Evolutionary conservation across 2,113 vertebrate species (phyloP).

Genomic region (Ptilonorhynchus violaceus): DNA sequence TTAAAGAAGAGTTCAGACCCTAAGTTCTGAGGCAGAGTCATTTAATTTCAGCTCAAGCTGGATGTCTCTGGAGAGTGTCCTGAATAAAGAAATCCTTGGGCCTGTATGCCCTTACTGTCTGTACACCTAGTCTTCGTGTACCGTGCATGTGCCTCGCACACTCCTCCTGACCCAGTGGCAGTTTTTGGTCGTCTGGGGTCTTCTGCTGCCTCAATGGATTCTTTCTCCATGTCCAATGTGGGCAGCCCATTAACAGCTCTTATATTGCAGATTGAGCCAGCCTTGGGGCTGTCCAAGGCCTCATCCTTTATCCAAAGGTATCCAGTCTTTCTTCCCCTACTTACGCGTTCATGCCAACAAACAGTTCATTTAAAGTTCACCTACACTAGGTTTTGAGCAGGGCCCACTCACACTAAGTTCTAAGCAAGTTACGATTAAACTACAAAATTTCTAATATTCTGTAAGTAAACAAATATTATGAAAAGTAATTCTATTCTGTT

Average conservation of each 20-base stretch:
- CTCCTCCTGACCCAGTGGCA: neutral
- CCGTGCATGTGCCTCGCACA: neutral
- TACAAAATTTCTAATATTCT: neutral
- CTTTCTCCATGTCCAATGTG: neutral
- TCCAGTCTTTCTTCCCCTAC: neutral
- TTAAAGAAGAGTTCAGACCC: neutral
- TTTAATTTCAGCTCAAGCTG: neutral
- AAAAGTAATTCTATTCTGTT: neutral
- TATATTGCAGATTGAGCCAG: neutral
- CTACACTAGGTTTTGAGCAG: neutral
- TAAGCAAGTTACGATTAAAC: neutral
- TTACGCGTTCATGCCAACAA: neutral
- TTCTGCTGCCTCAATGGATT: neutral
- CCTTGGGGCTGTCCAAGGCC: neutral
- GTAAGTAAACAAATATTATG: neutral
- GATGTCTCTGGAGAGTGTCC: neutral
- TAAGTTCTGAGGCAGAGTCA: neutral
- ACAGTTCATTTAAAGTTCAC: neutral
- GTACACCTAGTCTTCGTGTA: accelerated
- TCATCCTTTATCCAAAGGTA: neutral
- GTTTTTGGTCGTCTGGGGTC: neutral
- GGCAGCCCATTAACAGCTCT: neutral
- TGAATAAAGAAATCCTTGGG: neutral
- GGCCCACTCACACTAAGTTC: neutral
- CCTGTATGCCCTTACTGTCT: neutral